Base-by-base conservation (phyloP, 1,140 invertebrate species). In the Tribolium madens region DNA sequence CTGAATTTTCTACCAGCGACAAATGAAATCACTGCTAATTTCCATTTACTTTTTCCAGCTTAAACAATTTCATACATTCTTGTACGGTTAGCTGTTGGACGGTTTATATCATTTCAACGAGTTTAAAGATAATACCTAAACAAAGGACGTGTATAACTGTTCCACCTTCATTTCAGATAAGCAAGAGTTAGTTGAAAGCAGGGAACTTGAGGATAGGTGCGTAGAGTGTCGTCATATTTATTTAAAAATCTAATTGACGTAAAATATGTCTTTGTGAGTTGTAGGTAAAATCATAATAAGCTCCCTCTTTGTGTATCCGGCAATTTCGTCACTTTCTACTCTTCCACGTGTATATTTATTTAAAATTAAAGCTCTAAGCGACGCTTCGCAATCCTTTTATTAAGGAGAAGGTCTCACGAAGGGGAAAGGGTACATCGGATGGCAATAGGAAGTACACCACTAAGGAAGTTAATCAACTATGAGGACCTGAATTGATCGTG, bases 391-490 rank as follows among this genome's bases (percentile, higher is more conserved):
- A 57, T 57, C 52, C 52, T 57, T 57, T 57, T 57, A 57, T 57
- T 17, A 21, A 17, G 18, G 52, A 17, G 17, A n/a, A 21, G 52
- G 48, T n/a, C 48, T 12, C 48, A 13, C 7, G 13, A 17, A 17
- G 14, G 13, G 48, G 48, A 17, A 17, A 50, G 13, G 48, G 48
- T 15, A 52, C 17, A 52, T 52, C 17, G 50, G 50, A 52, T 52
- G 50, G 50, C 50, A 15, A 15, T 17, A n/a, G 52, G 52, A 42
- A 42, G 36, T 2, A 9, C 36, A 7, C 52, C 14, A 18, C 52
- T 64, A 64, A 64, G 57, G 26, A 26, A 64, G 21, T 64, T 64
- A 64, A 64, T 64, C 57, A 64, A 64, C 57, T 64, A 64, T 64
- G 57, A 18, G 21, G 21, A 18, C n/a, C 26, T 64, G 57, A 64